Base-by-base conservation (phyloP, 2,797 vertebrate genomes). In the Hafferia zeledoni region DNA sequence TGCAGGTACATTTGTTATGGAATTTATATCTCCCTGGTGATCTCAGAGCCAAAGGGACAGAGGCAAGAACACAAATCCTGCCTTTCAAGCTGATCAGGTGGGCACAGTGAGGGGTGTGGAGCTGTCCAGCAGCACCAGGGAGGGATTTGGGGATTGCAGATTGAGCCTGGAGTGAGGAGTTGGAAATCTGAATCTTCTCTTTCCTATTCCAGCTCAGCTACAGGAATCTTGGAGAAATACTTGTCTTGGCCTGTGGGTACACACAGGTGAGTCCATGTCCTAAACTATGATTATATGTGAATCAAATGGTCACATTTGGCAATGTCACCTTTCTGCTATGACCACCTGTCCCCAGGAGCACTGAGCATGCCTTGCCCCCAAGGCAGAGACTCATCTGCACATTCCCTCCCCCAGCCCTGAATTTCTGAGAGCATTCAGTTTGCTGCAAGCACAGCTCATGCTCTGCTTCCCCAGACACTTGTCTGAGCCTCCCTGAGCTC, bases 31-130 rank as follows among this genome's bases (percentile, higher is more conserved):
- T 79, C 65, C 56, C 68, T 53, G 77, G 25, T 4, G 17, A 22
- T 27, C 46, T 59, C 27, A 1, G 46, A 65, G 70, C 14, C 76
- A 46, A 33, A 43, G 49, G 10, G 31, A 56, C 22, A 25, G 76
- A 30, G 60, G 23, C 11, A 16, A 49, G 64, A 17, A 57, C 18
- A 27, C 5, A 43, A n/a, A 23, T 16, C 43, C 50, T 68, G 44
- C 33, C 20, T 43, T 47, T 9, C 6, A 6, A 0, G 4, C 30
- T 43, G 5, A 0, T 5, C 8, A 14, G 10, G 5, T 4, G 43
- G 27, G 9, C 19, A 13, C 0, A 0, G n/a, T 33, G 22, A 6
- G 53, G 33, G n/a, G 2, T 28, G 37, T 39, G 0, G 4, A 35
- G 39, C 61, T 75, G 52, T 27, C 11, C 28, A 69, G 64, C 41